phyloP scores from a whole-genome alignment of 2,797 vertebrate genomes.

The Platyrinchus mystaceus region DNA sequence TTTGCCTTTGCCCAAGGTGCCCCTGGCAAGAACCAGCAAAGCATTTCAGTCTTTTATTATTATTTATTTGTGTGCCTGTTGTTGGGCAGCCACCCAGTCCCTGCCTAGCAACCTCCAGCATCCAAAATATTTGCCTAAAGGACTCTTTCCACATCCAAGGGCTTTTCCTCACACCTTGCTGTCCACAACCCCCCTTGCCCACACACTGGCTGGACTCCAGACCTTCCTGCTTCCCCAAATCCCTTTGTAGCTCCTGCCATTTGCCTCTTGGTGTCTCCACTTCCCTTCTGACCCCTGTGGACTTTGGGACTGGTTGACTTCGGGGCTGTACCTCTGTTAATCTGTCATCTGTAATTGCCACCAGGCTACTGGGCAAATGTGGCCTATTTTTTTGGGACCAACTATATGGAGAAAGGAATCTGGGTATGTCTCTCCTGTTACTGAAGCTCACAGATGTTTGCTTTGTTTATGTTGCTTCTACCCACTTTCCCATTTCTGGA shows the following conservation, averaged over 20 bases:
- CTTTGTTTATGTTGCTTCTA: neutral
- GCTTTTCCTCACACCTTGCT: neutral
- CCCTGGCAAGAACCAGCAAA: neutral
- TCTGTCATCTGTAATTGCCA: neutral
- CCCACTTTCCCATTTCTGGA: neutral
- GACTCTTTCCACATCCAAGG: neutral
- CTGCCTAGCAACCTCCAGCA: neutral
- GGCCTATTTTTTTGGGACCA: neutral
- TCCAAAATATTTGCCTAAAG: neutral
- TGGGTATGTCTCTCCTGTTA: neutral
- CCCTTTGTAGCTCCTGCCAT: neutral
- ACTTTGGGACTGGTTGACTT: neutral
- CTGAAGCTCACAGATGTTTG: neutral
- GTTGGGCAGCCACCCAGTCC: neutral
- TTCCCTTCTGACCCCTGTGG: neutral
- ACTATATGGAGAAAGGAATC: neutral
- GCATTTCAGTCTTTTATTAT: neutral
- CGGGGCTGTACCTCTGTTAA: neutral
- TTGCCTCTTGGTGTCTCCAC: conserved; percentile 24
- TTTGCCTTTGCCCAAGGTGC: neutral
- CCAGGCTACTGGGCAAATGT: neutral
- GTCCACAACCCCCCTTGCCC: neutral
- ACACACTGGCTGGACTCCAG: neutral
- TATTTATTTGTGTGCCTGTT: neutral
- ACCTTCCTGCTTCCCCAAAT: neutral